Evolutionary conservation across 2,797 vertebrate species (phyloP), one percentile per base, ranked within the genome.

Genomic region (Lithobates sylvaticus): DNA sequence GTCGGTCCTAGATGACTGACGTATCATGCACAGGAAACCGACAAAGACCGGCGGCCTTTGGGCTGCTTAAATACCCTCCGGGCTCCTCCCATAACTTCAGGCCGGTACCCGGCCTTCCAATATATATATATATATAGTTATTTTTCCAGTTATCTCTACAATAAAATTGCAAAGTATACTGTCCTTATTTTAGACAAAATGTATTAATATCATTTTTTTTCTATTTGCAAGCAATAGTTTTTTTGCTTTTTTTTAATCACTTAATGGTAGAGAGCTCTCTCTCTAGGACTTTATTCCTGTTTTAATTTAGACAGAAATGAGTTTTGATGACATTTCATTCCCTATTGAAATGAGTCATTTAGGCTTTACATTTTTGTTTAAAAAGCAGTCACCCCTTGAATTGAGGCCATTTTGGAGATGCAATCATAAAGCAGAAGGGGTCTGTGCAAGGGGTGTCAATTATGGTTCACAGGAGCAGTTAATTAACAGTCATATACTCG

Each of bases 391-490:
- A 87, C 86, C 86, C 86, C 54, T 83, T 87, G 76, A 83, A 84
- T 84, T 87, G 76, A 87, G 86, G 86, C 69, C 86, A 87, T 78
- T 87, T 87, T 83, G 69, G 29, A 83, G 75, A 87, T 87, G 76
- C 79, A 87, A 84, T 87, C 81, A 87, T 79, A 69, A 87, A 84
- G 81, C 75, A 87, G 86, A 87, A 79, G 81, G 81, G 68, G 75
- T 54, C 29, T 81, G 58, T 74, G 80, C 68, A 75, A 87, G 76
- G 81, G 86, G 70, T 84, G 84, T 83, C 76, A 87, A 84, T 84
- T 84, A 78, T 79, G 86, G 86, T 87, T 87, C 86, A 87, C 70
- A 84, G 76, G 70, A 87, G 86, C 86, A 87, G 86, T 87, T 87
- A 87, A 87, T 87, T 87, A 87, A 87, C 86, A 87, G 81, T 78